A percentile compares a stretch with the other conserved stretches of the same genome.
Evolutionary conservation across 2,797 vertebrate genomes (phyloP).

Genomic region (Huso huso): DNA sequence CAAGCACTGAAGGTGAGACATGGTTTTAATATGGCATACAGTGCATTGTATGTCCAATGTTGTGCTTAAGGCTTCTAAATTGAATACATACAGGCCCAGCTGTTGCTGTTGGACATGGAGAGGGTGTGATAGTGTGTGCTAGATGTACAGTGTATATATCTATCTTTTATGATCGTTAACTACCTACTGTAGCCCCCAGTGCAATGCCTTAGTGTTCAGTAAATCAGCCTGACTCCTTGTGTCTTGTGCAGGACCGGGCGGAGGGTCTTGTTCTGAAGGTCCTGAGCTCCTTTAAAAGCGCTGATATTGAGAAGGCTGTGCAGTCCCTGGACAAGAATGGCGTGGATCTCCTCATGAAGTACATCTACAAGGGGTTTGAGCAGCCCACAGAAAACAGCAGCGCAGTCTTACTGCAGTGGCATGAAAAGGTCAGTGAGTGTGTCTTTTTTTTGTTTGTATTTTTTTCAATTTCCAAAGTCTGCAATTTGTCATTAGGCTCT

Average conservation of each 20-base stretch:
- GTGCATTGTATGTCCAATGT: background rate
- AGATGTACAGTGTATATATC: too few species aligned
- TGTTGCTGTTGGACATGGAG: too few species aligned
- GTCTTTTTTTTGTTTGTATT: background rate
- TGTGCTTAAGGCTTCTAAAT: slow-evolving; percentile 3
- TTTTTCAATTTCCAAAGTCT: background rate
- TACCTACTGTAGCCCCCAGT: background rate
- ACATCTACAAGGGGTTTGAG: slow-evolving; percentile 98
- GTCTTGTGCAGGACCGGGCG: slow-evolving; percentile 73
- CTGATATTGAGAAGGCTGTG: slow-evolving; percentile 90
- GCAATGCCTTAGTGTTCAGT: background rate
- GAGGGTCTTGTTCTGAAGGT: slow-evolving; percentile 92
- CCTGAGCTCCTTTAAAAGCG: slow-evolving; percentile 90
- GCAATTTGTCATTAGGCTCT: too few species aligned
- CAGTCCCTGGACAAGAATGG: slow-evolving; percentile 88
- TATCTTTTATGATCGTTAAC: too few species aligned
- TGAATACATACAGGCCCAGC: too few species aligned
- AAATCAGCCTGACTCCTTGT: background rate
- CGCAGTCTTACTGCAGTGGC: slow-evolving; percentile 90
- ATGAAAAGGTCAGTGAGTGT: slow-evolving; percentile 75
- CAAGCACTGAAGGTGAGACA: slow-evolving; percentile 83
- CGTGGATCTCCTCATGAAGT: slow-evolving; percentile 95
- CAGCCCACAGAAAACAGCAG: slow-evolving; percentile 95
- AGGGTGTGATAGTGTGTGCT: too few species aligned
- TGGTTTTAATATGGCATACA: background rate